Conservation (phyloP, 2,797 vertebrate species). For the Gymnothorax reevesii region DNA sequence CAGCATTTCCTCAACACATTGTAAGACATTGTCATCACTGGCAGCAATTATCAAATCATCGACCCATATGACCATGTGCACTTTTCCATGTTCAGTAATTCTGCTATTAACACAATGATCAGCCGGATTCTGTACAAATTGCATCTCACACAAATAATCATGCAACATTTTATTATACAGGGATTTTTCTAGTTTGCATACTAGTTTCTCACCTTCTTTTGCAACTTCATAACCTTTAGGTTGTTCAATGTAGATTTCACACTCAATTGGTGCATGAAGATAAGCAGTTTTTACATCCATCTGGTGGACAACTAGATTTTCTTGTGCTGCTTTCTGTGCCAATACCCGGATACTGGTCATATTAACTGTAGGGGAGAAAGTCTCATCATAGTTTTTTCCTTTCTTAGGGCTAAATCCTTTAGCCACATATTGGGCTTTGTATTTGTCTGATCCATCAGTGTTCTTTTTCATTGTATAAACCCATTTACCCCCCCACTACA, state of each 20-base stretch:
- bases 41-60: conserved; percentile 15
- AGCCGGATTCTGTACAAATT: neutral
- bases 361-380: too few relatives aligned
- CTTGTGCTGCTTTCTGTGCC: too few relatives aligned
- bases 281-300: conserved; percentile 26
- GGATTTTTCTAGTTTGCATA: conserved; percentile 10
- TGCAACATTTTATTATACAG: neutral
- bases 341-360: too few relatives aligned
- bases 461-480: too few relatives aligned
- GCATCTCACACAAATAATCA: neutral
- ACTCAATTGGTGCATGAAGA: conserved; percentile 14
- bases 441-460: too few relatives aligned
- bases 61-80: neutral
- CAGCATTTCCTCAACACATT: too few relatives aligned
- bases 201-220: neutral
- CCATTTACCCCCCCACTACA: too few relatives aligned
- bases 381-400: too few relatives aligned
- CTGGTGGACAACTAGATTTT: conserved; percentile 16
- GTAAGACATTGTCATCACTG: too few relatives aligned
- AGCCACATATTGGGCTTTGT: too few relatives aligned
- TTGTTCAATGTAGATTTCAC: too few relatives aligned
- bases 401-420: too few relatives aligned
- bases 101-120: conserved; percentile 19
- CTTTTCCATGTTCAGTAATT: neutral
- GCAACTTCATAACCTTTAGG: neutral